Evolutionary conservation across 2,888 invertebrate species (phyloP), one percentile per base, ranked within the genome.

Genomic region (Oscheius myriophilus): DNA sequence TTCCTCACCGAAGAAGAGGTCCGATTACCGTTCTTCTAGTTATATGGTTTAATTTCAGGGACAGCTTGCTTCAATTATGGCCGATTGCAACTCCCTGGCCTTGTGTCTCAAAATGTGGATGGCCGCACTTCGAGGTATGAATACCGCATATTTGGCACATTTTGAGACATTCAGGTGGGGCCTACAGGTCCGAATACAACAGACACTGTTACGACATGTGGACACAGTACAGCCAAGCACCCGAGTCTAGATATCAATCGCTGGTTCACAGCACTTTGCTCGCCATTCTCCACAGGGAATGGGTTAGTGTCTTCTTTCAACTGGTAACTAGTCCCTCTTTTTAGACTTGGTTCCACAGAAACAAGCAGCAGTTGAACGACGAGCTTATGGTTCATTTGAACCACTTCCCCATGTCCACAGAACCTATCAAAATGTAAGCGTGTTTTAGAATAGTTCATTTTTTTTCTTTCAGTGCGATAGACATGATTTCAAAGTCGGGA

Each of bases 341-440:
- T 26, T 25, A 61, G 61, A 23, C 12, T n/a, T 26, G 11, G 46
- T 25, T 26, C n/a, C 61, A 49, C 16, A 23, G 33, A 6, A 16
- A 33, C 16, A 21, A 26, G 16, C 26, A 25, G 4, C 9, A 16
- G 25, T 21, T 61, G 14, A 39, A 49, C 12, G 14, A 23, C 33
- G 16, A 23, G 16, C 26, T 61, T 9, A 12, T 21, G 6, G 11
- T 2, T 14, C 46, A 61, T 49, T 26, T 46, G n/a, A 16, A 1
- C 2, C 0, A 26, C 16, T 61, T 49, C n/a, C 61, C 41, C 1
- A 4, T 18, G 25, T 26, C 46, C 33, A 14, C 46, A 16, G 16
- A 49, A n/a, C 18, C 39, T 14, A 14, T 61, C 6, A 23, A 46
- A 49, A 61, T 61, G 61, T 61, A 25, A 11, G 49, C 26, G 2